These are phyloP conservation scores for Styela clava DNA, from an alignment of 23 tunicate species.

Conservation along the genomic window DNA sequence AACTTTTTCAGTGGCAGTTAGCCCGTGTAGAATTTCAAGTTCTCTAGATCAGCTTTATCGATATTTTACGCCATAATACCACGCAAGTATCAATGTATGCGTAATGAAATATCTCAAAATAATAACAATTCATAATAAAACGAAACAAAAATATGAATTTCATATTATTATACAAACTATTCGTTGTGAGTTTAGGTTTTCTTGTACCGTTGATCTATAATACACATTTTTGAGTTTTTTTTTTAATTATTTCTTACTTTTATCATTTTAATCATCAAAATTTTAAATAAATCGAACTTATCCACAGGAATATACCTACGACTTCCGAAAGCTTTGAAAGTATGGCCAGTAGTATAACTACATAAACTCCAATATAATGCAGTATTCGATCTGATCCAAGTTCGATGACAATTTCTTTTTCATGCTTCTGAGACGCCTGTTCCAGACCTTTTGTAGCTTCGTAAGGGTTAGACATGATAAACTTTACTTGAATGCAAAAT, in stretches of 20 bases:
- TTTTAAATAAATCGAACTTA: too few species aligned
- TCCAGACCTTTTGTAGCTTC: conserved; percentile 26
- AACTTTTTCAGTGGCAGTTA: too few species aligned
- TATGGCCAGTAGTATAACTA: conserved; percentile 26
- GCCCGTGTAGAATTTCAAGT: too few species aligned
- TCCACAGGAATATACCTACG: conserved; percentile 11
- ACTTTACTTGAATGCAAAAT: too few species aligned
- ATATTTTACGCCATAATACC: too few species aligned
- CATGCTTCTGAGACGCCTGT: conserved; percentile 31
- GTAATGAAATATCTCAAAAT: too few species aligned
- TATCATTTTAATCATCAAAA: not conserved
- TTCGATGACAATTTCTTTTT: conserved; percentile 47
- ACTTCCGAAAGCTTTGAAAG: conserved; percentile 22
- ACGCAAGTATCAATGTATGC: too few species aligned
- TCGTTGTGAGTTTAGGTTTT: not conserved
- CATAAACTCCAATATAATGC: conserved; percentile 41
- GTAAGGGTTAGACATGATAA: not conserved
- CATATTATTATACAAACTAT: not conserved
- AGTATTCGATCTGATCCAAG: conserved; percentile 39
- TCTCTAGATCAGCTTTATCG: too few species aligned
- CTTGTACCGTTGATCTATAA: not conserved
- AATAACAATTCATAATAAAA: not conserved
- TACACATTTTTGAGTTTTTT: not conserved
- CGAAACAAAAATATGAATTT: not conserved
- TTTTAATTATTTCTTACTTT: not conserved